These are phyloP conservation scores for Callimorpha dominula DNA, from an alignment of 2,888 invertebrate genomes.

Conservation along the genomic window DNA sequence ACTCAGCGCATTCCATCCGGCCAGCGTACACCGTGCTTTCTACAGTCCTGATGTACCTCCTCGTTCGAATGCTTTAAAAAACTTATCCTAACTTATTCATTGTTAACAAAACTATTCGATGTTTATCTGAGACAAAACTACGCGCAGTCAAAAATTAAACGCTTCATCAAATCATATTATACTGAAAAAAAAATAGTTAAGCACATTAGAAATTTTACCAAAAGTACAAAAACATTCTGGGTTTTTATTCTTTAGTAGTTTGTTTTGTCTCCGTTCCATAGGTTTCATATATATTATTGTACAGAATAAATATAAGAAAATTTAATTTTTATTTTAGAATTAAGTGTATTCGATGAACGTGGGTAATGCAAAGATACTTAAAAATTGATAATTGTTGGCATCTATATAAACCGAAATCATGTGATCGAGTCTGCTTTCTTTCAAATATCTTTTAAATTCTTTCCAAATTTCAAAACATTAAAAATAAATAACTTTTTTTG, in stretches of 20 bases:
- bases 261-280: constrained; percentile 58
- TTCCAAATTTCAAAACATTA: constrained; percentile 23
- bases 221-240: constrained; percentile 17
- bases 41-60: constrained; percentile 73
- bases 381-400: constrained; percentile 41
- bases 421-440: background rate
- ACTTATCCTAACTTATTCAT: constrained; percentile 75
- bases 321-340: constrained; percentile 53
- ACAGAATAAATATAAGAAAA: constrained; percentile 61
- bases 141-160: constrained; percentile 29
- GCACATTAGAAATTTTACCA: background rate
- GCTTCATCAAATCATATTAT: constrained; percentile 30
- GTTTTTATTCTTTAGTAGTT: constrained; percentile 22
- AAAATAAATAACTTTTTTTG: too few relatives aligned
- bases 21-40: constrained; percentile 61
- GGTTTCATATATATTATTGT: constrained; percentile 57
- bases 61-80: constrained; percentile 78
- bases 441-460: constrained; percentile 1
- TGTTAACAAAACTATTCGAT: constrained; percentile 66
- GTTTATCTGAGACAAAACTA: constrained; percentile 54
- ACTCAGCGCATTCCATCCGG: constrained; percentile 59
- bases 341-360: constrained; percentile 43
- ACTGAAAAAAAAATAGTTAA: background rate
- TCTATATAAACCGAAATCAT: constrained; percentile 9
- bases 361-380: constrained; percentile 62